phyloP scores from a whole-genome alignment of 2,797 vertebrate species.

The Sciurus carolinensis region DNA sequence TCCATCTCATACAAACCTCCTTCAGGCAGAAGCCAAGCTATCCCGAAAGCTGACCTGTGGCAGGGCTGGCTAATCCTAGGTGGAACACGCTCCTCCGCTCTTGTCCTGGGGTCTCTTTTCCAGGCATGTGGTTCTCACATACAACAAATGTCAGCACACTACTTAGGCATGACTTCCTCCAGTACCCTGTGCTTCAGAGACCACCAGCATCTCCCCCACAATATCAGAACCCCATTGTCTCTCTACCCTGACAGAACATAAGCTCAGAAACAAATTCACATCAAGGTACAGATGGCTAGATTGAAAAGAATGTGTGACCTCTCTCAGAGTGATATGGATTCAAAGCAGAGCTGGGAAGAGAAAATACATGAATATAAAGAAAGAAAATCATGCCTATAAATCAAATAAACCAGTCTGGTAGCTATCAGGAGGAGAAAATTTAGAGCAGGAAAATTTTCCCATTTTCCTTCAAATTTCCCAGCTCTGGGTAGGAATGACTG shows the following conservation, averaged over 20 bases:
- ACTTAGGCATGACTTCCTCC: too few species aligned
- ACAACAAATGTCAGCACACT: background rate
- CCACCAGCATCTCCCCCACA: accelerated
- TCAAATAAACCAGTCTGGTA: background rate
- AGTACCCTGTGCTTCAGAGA: background rate
- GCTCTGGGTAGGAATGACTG: background rate
- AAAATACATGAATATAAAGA: background rate
- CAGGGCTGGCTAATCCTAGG: background rate
- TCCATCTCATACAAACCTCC: background rate
- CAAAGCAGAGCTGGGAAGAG: background rate
- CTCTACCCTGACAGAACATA: background rate
- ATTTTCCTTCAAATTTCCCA: conserved; percentile 51
- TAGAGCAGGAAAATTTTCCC: accelerated
- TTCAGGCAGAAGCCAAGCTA: background rate
- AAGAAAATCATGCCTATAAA: background rate
- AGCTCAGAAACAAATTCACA: background rate
- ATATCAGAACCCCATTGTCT: background rate
- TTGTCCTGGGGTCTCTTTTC: background rate
- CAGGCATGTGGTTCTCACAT: too few species aligned
- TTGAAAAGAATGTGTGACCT: background rate
- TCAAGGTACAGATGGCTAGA: background rate
- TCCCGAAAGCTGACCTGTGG: background rate
- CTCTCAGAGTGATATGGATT: background rate
- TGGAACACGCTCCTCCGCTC: background rate
- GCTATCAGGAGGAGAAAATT: background rate